phyloP scores from a whole-genome alignment of 1,140 invertebrate species.

The Phenacoccus solenopsis region DNA sequence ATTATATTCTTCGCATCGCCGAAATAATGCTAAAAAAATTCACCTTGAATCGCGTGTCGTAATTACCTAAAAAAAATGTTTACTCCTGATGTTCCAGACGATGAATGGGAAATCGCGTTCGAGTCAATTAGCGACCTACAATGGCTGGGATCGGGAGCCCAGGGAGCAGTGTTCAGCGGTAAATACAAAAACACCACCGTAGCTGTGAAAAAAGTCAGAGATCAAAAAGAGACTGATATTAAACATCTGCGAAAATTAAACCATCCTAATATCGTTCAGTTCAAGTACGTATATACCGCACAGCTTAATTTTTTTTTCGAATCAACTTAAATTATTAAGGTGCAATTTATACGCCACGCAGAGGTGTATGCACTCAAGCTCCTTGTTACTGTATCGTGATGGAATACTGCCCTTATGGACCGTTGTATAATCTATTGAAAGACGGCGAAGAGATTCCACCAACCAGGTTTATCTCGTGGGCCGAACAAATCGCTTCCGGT shows the following conservation, averaged over 20 bases:
- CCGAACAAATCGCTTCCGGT: constrained; percentile 87
- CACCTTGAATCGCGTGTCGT: too few species aligned
- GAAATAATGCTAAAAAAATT: too few species aligned
- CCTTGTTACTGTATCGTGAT: constrained; percentile 93
- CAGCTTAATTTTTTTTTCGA: neutral
- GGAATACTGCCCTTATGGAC: constrained; percentile 94
- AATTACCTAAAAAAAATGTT: neutral
- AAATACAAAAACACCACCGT: constrained; percentile 70
- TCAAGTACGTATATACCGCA: constrained; percentile 50
- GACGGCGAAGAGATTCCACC: constrained; percentile 71
- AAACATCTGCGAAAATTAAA: constrained; percentile 86
- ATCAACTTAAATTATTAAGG: neutral
- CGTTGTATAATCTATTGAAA: constrained; percentile 79
- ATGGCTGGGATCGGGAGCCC: constrained; percentile 89
- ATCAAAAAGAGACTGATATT: constrained; percentile 89
- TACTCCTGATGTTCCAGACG: constrained; percentile 28
- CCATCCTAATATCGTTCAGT: constrained; percentile 92
- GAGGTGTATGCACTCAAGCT: constrained; percentile 84
- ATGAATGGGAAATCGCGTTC: constrained; percentile 91
- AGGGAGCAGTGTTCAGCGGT: constrained; percentile 90
- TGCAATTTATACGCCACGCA: constrained; percentile 31
- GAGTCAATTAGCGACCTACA: constrained; percentile 81
- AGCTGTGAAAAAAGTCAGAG: constrained; percentile 91
- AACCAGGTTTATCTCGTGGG: constrained; percentile 73
- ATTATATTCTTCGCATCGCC: too few species aligned